phyloP scores from a whole-genome alignment of 2,797 vertebrate genomes.

The Argya squamiceps region DNA sequence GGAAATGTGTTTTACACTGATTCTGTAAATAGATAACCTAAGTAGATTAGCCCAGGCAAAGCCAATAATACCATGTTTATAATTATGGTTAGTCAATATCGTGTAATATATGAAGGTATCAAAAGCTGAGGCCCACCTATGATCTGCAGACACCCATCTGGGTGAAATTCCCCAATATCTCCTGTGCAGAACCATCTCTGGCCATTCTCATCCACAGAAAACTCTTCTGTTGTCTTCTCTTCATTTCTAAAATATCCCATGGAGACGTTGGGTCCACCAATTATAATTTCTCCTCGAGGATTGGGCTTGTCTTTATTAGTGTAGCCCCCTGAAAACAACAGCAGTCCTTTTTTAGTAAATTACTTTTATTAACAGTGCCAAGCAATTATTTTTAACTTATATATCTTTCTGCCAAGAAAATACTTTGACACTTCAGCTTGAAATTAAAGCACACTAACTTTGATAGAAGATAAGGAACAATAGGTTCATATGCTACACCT shows the following conservation, averaged over 20 bases:
- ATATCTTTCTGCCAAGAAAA: neutral
- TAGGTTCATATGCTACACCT: neutral
- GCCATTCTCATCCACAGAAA: constrained; percentile 84
- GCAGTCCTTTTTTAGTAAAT: neutral
- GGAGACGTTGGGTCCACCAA: constrained; percentile 94
- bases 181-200: constrained; percentile 98
- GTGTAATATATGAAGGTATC: neutral
- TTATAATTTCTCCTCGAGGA: constrained; percentile 92
- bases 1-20: neutral
- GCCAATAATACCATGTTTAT: neutral
- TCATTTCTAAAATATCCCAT: constrained; percentile 92
- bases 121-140: constrained; percentile 82
- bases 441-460: neutral
- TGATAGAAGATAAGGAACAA: neutral
- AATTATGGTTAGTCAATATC: neutral
- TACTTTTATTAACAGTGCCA: neutral
- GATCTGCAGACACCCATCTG: constrained; percentile 95
- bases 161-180: constrained; percentile 92
- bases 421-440: neutral
- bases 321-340: constrained; percentile 86
- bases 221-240: constrained; percentile 84
- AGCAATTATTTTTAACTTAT: neutral
- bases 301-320: constrained; percentile 89
- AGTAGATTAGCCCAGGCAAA: neutral
- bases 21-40: neutral